These are phyloP conservation scores for Phyllotreta striolata DNA, from an alignment of 2,888 invertebrate genomes.

Conservation along the genomic window DNA sequence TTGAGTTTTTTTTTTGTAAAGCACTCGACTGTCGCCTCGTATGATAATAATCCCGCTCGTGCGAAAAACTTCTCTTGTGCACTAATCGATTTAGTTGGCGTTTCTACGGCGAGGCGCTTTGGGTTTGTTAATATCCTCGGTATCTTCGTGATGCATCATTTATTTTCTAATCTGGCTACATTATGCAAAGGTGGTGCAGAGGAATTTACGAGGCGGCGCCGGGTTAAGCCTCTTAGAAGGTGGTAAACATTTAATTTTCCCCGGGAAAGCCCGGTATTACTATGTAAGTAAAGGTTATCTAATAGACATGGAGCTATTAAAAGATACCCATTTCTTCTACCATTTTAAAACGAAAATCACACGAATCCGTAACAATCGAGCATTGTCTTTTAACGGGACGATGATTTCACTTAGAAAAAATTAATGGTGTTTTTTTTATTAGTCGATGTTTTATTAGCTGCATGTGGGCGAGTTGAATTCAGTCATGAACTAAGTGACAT, in stretches of 20 bases:
- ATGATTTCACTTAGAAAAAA: no score
- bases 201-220: constrained; percentile 19
- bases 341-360: background rate
- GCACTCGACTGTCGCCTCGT: no score
- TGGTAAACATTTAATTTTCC: constrained; percentile 29
- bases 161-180: constrained; percentile 24
- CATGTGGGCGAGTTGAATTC: no score
- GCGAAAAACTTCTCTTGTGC: no score
- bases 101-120: no score
- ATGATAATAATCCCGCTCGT: no score
- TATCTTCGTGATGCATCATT: constrained; percentile 16
- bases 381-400: no score
- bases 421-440: no score
- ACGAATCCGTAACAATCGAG: background rate
- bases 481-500: no score
- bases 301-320: constrained; percentile 12
- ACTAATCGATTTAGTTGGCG: no score
- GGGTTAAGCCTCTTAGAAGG: constrained; percentile 22
- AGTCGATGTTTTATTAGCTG: no score
- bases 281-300: constrained; percentile 17
- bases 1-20: no score
- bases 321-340: background rate
- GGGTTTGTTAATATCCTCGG: background rate
- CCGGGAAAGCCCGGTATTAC: constrained; percentile 19
- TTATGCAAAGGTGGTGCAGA: constrained; percentile 22